Conservation (phyloP, 1,140 invertebrate species). For the Brachionus manjavacas region DNA sequence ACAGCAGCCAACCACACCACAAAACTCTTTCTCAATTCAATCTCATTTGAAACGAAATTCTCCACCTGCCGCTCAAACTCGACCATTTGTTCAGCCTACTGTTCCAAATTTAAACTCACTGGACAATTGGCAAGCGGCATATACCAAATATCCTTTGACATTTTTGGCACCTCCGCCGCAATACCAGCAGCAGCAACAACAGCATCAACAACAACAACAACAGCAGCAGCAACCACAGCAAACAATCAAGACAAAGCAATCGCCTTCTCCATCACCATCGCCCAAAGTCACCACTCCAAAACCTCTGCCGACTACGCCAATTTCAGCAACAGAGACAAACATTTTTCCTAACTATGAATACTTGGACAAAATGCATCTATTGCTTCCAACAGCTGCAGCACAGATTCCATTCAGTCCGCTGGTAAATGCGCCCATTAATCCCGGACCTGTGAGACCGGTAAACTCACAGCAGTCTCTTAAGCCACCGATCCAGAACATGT, state of each 20-base stretch:
- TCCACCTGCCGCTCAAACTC: not conserved
- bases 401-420: not conserved
- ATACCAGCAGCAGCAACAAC: constrained; percentile 4
- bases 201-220: not conserved
- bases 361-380: constrained; percentile 10
- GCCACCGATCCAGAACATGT: not conserved
- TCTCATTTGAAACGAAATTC: not conserved
- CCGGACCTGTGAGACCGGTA: not conserved
- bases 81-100: not conserved
- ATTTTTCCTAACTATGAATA: not conserved
- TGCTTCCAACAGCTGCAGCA: not conserved
- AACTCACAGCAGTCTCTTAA: not conserved
- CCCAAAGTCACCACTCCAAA: constrained; percentile 8
- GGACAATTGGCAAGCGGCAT: constrained; percentile 37
- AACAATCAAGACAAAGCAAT: not conserved
- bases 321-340: not conserved
- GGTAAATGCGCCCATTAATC: not conserved
- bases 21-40: not conserved
- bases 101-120: constrained; percentile 5
- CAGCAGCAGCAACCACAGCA: not conserved
- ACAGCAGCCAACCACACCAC: not conserved
- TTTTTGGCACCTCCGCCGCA: constrained; percentile 10
- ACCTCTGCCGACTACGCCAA: not conserved
- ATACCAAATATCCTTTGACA: constrained; percentile 21
- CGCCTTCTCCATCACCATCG: constrained; percentile 17